A percentile compares a stretch with the other conserved stretches of the same genome.
Evolutionary conservation across 1,140 invertebrate genomes (phyloP).

Genomic region (Elymnias hypermnestra): DNA sequence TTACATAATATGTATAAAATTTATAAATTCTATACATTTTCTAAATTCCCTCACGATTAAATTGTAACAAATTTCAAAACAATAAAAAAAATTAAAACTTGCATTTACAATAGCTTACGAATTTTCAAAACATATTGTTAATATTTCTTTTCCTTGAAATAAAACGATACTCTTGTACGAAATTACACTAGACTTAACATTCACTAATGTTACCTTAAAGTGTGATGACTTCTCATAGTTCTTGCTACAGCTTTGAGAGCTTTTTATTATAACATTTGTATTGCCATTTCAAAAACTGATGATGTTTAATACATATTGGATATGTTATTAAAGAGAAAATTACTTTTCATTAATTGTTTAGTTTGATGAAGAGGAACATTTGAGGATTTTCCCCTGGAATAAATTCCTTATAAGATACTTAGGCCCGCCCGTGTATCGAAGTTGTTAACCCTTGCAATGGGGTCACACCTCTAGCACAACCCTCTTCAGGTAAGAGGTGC

Average conservation of each 20-base stretch:
- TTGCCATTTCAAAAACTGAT: conserved; percentile 57
- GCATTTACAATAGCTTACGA: too few species aligned
- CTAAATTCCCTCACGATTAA: too few species aligned
- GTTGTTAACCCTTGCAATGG: conserved; percentile 76
- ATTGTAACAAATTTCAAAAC: too few species aligned
- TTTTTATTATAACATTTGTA: conserved; percentile 38
- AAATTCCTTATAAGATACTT: conserved; percentile 72
- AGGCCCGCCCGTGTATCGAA: conserved; percentile 74
- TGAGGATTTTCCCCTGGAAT: conserved; percentile 61
- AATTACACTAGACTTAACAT: too few species aligned
- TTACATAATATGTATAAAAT: too few species aligned
- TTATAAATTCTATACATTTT: too few species aligned
- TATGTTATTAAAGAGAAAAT: conserved; percentile 31
- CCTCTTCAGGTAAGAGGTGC: conserved; percentile 77
- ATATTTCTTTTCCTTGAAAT: too few species aligned
- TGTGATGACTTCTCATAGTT: conserved; percentile 12
- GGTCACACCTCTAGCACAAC: conserved; percentile 77
- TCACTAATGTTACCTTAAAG: conserved; percentile 25
- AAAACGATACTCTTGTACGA: too few species aligned
- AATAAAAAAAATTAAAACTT: too few species aligned
- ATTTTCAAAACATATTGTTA: too few species aligned
- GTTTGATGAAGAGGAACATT: conserved; percentile 43
- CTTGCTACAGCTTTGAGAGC: conserved; percentile 20
- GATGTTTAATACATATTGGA: conserved; percentile 39
- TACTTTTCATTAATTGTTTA: conserved; percentile 40